These are phyloP conservation scores for Xestia sexstrigata DNA, from an alignment of 2,888 invertebrate species.

Conservation along the genomic window DNA sequence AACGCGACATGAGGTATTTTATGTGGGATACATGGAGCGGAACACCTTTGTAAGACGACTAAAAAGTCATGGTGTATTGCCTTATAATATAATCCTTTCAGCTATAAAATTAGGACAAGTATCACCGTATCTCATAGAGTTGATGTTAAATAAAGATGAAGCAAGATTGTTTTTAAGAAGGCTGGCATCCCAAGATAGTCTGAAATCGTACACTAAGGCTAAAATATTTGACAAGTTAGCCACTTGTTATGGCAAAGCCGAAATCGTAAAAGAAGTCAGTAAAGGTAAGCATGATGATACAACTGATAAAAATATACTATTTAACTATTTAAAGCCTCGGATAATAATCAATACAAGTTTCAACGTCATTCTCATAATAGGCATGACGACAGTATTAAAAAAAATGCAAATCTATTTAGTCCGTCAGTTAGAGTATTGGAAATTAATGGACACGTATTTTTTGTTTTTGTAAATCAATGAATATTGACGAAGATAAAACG, in stretches of 20 bases:
- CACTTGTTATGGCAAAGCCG: conserved; percentile 12
- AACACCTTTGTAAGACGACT: too few relatives aligned
- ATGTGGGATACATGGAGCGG: too few relatives aligned
- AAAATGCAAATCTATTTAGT: too few relatives aligned
- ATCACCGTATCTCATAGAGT: conserved; percentile 42
- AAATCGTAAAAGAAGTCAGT: conserved; percentile 21
- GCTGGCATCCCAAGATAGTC: not conserved
- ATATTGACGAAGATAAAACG: too few relatives aligned
- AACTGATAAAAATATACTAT: too few relatives aligned
- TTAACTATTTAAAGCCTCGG: not conserved
- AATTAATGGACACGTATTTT: too few relatives aligned
- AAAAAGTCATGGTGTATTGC: not conserved
- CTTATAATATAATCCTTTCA: conserved; percentile 13
- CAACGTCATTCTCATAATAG: too few relatives aligned
- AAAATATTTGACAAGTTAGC: conserved; percentile 16
- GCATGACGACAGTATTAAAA: too few relatives aligned
- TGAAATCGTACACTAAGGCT: not conserved
- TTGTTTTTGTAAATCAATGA: too few relatives aligned
- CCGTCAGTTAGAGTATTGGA: too few relatives aligned
- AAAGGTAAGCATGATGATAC: conserved; percentile 21
- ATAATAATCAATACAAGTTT: not conserved
- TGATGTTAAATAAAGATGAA: conserved; percentile 43
- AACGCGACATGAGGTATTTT: too few relatives aligned
- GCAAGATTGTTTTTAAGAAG: conserved; percentile 22
- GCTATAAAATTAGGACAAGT: conserved; percentile 45